phyloP scores from a whole-genome alignment of 2,113 vertebrate species.

The Puffinus mauretanicus region DNA sequence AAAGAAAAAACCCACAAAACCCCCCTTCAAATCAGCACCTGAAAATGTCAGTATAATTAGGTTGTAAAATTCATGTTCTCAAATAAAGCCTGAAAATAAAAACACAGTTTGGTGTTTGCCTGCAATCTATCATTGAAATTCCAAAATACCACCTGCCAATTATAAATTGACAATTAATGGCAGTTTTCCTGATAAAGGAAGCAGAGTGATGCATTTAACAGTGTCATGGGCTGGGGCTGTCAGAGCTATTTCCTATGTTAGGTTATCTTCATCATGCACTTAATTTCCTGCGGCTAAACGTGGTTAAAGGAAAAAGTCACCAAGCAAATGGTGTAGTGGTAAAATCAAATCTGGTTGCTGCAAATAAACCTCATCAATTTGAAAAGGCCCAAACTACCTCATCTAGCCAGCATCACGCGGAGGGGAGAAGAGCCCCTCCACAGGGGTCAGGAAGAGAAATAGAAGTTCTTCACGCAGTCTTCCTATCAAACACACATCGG shows the following conservation, averaged over 20 bases:
- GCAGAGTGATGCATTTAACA: not conserved
- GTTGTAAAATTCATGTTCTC: not conserved
- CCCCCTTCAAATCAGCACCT: not conserved
- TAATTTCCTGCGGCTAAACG: conserved; percentile 76
- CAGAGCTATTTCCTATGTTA: conserved; percentile 79
- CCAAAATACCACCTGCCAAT: conserved; percentile 8
- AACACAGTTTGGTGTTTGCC: not conserved
- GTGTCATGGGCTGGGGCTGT: conserved; percentile 51
- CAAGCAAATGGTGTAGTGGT: not conserved
- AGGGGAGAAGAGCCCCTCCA: not conserved
- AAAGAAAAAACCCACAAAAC: not conserved
- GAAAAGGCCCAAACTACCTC: not conserved
- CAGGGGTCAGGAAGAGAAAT: not conserved
- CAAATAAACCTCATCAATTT: not conserved
- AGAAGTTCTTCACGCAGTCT: not conserved
- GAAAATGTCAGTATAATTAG: not conserved
- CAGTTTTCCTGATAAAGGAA: conserved; percentile 52
- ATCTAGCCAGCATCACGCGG: fast-evolving
- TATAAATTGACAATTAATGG: conserved; percentile 39
- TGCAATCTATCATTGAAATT: not conserved
- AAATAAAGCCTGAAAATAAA: not conserved
- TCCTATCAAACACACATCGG: not conserved
- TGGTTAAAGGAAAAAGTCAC: conserved; percentile 45
- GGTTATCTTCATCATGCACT: conserved; percentile 81
- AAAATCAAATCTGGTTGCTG: not conserved